Evolutionary conservation across 2,888 invertebrate genomes (phyloP).

Genomic region (Branchipolynoe longqiensis): DNA sequence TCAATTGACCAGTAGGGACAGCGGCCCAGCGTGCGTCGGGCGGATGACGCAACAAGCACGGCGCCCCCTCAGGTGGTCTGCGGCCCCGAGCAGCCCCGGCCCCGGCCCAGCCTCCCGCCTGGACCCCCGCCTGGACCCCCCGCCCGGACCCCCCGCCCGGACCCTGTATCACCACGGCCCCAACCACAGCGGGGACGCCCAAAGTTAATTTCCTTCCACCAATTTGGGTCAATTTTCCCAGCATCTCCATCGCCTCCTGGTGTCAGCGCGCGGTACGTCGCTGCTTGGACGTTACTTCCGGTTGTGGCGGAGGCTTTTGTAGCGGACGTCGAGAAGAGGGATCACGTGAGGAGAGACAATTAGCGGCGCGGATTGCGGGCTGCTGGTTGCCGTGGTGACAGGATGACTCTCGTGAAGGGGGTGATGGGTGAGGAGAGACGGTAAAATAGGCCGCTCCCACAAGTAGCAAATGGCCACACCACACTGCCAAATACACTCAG

Average conservation of each 20-base stretch:
- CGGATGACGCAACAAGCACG: conserved; percentile 26
- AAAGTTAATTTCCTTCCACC: conserved; percentile 53
- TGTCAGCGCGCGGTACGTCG: not conserved
- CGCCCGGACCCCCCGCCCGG: not conserved
- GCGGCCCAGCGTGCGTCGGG: not conserved
- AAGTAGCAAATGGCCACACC: too few relatives aligned
- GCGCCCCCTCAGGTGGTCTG: too few relatives aligned
- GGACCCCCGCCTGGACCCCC: not conserved
- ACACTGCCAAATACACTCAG: too few relatives aligned
- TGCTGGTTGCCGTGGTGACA: not conserved
- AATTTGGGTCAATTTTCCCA: conserved; percentile 39
- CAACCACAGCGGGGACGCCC: conserved; percentile 13
- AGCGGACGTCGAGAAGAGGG: conserved; percentile 1
- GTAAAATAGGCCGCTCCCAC: not conserved
- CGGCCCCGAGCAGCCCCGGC: not conserved
- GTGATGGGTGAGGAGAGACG: not conserved
- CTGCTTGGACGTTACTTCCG: conserved; percentile 19
- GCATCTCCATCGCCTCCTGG: not conserved
- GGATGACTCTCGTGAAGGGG: not conserved
- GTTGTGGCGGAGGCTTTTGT: not conserved
- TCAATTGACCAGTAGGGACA: conserved; percentile 7
- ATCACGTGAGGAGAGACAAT: conserved; percentile 41
- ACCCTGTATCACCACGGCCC: not conserved
- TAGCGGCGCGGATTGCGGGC: conserved; percentile 3
- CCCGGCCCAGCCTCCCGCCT: too few relatives aligned